A percentile compares a stretch with the other conserved stretches of the same genome.
Evolutionary conservation across 2,888 invertebrate genomes (phyloP).

Genomic region (Limnephilus rhombicus): DNA sequence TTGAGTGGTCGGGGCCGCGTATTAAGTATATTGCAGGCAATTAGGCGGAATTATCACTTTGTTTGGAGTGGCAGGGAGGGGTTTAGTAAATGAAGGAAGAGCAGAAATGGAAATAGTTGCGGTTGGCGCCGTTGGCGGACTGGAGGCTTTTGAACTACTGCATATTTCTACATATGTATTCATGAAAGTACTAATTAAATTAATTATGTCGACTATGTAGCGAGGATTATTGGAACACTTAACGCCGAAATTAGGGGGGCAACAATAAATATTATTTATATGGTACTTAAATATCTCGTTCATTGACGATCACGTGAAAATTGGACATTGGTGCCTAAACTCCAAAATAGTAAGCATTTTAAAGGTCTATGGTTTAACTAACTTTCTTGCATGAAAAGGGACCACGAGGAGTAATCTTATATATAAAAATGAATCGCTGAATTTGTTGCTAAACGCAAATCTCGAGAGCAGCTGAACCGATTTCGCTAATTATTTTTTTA

Average conservation of each 20-base stretch:
- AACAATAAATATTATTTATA: neutral
- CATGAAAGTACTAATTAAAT: neutral
- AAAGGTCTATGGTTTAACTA: too few relatives aligned
- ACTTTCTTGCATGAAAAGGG: too few relatives aligned
- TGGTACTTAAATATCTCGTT: neutral
- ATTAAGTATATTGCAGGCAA: slow-evolving; percentile 13
- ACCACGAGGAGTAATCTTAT: too few relatives aligned
- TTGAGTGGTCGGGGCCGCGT: neutral
- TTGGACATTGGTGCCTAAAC: neutral
- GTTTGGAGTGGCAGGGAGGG: neutral
- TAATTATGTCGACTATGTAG: neutral
- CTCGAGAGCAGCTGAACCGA: too few relatives aligned
- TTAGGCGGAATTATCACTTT: slow-evolving; percentile 18
- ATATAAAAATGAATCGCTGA: too few relatives aligned
- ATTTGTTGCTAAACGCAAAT: too few relatives aligned
- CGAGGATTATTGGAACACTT: neutral
- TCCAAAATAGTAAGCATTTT: neutral
- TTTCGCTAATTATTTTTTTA: too few relatives aligned
- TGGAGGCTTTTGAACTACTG: neutral
- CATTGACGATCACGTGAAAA: neutral
- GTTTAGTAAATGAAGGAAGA: too few relatives aligned
- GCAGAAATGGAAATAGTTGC: neutral
- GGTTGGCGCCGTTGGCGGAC: neutral
- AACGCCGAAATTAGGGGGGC: neutral
- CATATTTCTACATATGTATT: neutral